Evolutionary conservation across 2,797 vertebrate species (phyloP), one percentile per base, ranked within the genome.

Genomic region (Chloroceryle amazona): DNA sequence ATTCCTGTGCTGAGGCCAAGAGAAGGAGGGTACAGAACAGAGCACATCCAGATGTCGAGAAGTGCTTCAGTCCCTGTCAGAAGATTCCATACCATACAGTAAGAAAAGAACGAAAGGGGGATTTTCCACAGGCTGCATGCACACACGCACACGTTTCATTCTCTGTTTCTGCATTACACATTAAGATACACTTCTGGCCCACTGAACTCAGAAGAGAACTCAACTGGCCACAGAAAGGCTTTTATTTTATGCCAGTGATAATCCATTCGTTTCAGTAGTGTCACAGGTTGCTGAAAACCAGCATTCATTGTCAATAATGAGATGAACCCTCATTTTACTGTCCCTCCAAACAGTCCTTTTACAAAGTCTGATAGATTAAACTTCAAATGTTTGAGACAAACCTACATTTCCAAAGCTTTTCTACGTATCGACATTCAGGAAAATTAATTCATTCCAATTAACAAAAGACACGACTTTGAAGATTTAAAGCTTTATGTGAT

Each of bases 161-260:
- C 41, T 57, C 54, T 44, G 2, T 54, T 86, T 62, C 47, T 86
- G 54, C 13, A 13, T 7, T 86, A 80, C 33, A 31, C n/a, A 6
- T 60, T 29, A 52, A 35, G 39, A 44, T 63, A 11, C 4, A 44
- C 6, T 37, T 54, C 89, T 89, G 76, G 37, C 74, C 81, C 39
- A 76, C 60, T 44, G 80, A 91, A 81, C 61, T 61, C 87, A 68
- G 63, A 51, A 86, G 76, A 86, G 57, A 83, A 51, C 63, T 81
- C 76, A 52, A 3, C 60, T 57, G 81, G 67, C 55, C 70, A 86
- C 73, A 86, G 52, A 83, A 91, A 93, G 70, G 62, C 55, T 72
- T 88, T 95, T 93, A 51, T 92, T 96, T 94, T 68, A 88, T 86
- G 62, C 76, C 76, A 93, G 49, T 74, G 73, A 65, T 81, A 84